phyloP scores from a whole-genome alignment of 2,797 vertebrate genomes.

The Vireo griseus region DNA sequence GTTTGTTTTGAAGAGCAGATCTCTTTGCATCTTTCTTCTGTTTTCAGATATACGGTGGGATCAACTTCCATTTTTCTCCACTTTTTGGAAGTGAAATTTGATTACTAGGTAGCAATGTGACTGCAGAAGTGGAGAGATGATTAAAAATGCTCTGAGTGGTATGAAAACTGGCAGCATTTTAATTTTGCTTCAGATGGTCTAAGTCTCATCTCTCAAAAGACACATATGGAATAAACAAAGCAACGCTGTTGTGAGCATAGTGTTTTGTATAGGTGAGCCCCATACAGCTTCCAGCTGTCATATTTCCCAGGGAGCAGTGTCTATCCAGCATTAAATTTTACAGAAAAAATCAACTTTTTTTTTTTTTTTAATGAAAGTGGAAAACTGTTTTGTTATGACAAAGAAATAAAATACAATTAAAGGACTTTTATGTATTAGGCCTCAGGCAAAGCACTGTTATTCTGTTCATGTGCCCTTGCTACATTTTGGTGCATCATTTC shows the following conservation, averaged over 20 bases:
- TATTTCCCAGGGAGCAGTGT: background rate
- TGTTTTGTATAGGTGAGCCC: background rate
- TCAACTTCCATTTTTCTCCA: background rate
- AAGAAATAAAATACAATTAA: background rate
- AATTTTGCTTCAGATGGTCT: background rate
- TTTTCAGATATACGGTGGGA: fast-evolving
- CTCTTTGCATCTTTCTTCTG: background rate
- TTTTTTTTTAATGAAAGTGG: background rate
- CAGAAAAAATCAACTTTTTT: fast-evolving
- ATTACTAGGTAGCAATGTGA: background rate
- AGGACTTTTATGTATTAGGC: background rate
- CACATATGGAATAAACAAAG: background rate
- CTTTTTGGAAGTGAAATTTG: background rate
- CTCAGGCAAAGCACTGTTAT: background rate
- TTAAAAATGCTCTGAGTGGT: background rate
- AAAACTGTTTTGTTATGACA: background rate
- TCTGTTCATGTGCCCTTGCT: background rate
- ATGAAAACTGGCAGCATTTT: background rate
- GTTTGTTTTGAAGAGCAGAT: background rate
- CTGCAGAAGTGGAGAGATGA: background rate
- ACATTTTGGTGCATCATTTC: background rate
- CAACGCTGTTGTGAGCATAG: background rate
- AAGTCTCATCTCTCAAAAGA: background rate
- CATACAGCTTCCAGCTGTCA: background rate
- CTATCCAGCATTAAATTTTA: background rate